Evolutionary conservation across 2,888 invertebrate genomes (phyloP).

Genomic region (Boloria euphrosyne): DNA sequence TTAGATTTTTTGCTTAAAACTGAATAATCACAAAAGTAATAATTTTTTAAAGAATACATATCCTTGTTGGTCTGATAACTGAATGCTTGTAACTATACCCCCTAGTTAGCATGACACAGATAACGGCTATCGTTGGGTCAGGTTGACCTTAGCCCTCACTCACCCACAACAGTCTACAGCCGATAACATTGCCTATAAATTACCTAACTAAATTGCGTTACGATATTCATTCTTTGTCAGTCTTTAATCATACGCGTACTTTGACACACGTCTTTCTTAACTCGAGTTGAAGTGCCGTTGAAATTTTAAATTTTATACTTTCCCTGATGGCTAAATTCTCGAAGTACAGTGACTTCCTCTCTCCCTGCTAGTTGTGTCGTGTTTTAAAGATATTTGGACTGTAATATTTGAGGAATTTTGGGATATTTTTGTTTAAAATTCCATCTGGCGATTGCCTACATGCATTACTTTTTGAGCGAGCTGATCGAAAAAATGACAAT

Average conservation of each 20-base stretch:
- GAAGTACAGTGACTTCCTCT: slow-evolving; percentile 68
- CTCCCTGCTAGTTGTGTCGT: slow-evolving; percentile 62
- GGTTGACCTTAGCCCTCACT: slow-evolving; percentile 61
- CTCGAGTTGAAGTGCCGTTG: slow-evolving; percentile 9
- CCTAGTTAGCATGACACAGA: slow-evolving; percentile 70
- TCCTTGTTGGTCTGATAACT: slow-evolving; percentile 43
- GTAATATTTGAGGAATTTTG: slow-evolving; percentile 24
- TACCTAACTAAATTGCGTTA: slow-evolving; percentile 49
- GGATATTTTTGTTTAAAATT: slow-evolving; percentile 56
- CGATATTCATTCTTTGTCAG: slow-evolving; percentile 46
- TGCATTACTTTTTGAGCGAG: slow-evolving; percentile 68
- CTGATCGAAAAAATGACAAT: slow-evolving; percentile 78
- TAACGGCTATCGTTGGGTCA: slow-evolving; percentile 62
- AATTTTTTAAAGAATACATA: slow-evolving; percentile 16
- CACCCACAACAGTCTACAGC: slow-evolving; percentile 57
- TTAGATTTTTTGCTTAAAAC: too few relatives aligned
- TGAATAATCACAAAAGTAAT: background rate
- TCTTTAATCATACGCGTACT: slow-evolving; percentile 41
- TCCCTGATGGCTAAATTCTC: slow-evolving; percentile 76
- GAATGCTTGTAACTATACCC: slow-evolving; percentile 65
- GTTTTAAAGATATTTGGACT: slow-evolving; percentile 43
- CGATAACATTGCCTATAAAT: slow-evolving; percentile 73
- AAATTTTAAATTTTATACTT: slow-evolving; percentile 35
- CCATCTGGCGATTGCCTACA: slow-evolving; percentile 64
- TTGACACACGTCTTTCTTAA: slow-evolving; percentile 42